Percentiles rank a stretch among this genome's conserved stretches.
These are phyloP conservation scores for Nephila pilipes DNA, from an alignment of 1,140 invertebrate genomes.

Conservation along the genomic window DNA sequence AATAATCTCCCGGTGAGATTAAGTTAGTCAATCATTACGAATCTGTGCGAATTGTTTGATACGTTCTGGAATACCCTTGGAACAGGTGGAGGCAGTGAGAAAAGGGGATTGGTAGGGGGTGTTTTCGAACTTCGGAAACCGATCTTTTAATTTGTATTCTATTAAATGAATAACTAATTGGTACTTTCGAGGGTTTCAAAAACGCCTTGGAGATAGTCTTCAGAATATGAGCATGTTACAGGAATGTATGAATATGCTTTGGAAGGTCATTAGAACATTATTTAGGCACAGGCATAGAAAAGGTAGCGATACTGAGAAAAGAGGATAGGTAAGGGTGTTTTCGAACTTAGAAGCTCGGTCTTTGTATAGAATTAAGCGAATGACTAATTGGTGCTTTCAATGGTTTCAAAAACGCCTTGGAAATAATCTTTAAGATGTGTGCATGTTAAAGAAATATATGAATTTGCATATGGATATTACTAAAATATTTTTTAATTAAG, in stretches of 20 bases:
- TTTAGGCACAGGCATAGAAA: no score
- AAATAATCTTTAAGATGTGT: not conserved
- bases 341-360: not conserved
- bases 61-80: not conserved
- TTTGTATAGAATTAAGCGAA: not conserved
- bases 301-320: not conserved
- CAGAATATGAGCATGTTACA: not conserved
- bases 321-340: not conserved
- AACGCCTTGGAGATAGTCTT: not conserved
- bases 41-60: not conserved
- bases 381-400: not conserved
- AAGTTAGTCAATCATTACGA: conserved; percentile 30
- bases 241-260: not conserved
- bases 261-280: no score
- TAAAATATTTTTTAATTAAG: no score
- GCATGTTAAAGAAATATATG: not conserved
- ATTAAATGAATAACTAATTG: not conserved
- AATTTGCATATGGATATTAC: not conserved
- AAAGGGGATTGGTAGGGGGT: not conserved
- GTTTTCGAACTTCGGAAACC: not conserved
- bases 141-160: not conserved
- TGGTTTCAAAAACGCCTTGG: not conserved
- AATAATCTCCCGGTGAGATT: conserved; percentile 21
- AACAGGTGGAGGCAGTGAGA: not conserved
- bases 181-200: not conserved